Evolutionary conservation across 2,797 vertebrate genomes (phyloP).

Genomic region (Eulemur rubriventer): DNA sequence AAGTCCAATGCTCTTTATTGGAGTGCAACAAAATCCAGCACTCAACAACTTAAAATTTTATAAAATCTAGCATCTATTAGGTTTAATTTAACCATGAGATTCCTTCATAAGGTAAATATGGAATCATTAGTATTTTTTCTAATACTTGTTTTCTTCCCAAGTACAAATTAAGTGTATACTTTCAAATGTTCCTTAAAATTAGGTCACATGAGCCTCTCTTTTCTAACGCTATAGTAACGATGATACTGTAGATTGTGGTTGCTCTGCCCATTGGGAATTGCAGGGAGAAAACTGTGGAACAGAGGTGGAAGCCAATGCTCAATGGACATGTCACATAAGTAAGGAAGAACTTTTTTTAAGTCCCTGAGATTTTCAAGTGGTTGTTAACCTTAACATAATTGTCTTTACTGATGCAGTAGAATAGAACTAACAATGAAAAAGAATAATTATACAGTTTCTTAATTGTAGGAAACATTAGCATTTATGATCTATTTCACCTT

Average conservation of each 20-base stretch:
- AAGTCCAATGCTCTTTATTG: background rate
- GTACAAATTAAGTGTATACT: background rate
- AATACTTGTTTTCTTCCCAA: background rate
- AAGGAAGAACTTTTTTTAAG: background rate
- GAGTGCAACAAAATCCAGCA: background rate
- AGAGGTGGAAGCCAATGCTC: background rate
- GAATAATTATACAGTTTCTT: background rate
- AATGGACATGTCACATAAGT: rapidly evolving
- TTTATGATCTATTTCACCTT: background rate
- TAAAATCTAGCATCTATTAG: background rate
- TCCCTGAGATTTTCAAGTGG: background rate
- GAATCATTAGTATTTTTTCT: background rate
- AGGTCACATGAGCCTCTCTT: background rate
- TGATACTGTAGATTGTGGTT: background rate
- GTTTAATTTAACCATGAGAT: background rate
- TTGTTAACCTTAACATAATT: background rate
- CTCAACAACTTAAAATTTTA: background rate
- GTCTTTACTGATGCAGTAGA: background rate
- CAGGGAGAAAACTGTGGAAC: background rate
- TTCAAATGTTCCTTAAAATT: background rate
- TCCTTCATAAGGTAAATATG: background rate
- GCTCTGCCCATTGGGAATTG: background rate
- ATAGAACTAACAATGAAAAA: background rate
- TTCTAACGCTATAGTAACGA: background rate
- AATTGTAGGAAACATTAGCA: background rate